Conservation (phyloP, 1,140 invertebrate genomes). For the Polyergus mexicanus region DNA sequence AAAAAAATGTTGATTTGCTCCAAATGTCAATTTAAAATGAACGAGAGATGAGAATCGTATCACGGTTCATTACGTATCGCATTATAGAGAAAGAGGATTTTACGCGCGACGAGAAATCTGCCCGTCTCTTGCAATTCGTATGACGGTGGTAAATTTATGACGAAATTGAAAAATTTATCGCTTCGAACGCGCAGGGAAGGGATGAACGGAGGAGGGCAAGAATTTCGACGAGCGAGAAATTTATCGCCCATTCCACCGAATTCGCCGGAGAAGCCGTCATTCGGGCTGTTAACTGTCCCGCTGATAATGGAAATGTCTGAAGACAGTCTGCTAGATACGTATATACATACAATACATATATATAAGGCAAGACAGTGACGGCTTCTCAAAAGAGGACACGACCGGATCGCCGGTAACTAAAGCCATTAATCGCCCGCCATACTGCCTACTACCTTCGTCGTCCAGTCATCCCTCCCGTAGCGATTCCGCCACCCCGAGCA, state of each 20-base stretch:
- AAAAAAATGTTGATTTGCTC: neutral
- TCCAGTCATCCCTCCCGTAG: constrained; percentile 71
- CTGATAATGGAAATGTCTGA: constrained; percentile 73
- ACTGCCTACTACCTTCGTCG: constrained; percentile 72
- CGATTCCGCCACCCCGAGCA: constrained; percentile 64
- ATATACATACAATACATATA: constrained; percentile 12
- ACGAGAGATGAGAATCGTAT: neutral
- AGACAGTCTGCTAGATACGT: constrained; percentile 67
- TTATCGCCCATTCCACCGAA: constrained; percentile 58
- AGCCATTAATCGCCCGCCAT: constrained; percentile 82
- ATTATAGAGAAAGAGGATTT: neutral
- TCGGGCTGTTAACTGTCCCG: constrained; percentile 71
- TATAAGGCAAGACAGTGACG: constrained; percentile 66
- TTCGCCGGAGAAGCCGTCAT: constrained; percentile 57
- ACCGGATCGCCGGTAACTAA: constrained; percentile 75
- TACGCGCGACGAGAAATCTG: neutral
- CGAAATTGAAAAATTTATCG: constrained; percentile 59
- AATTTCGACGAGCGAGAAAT: constrained; percentile 58
- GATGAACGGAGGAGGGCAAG: neutral
- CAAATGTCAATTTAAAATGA: neutral
- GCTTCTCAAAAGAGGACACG: constrained; percentile 69
- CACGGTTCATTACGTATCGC: neutral
- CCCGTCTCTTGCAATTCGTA: constrained; percentile 5
- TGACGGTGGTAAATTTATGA: constrained; percentile 38
- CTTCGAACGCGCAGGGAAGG: neutral